Base-by-base conservation (phyloP, 92 coral and sea anemone species). In the Bergia sp. region DNA sequence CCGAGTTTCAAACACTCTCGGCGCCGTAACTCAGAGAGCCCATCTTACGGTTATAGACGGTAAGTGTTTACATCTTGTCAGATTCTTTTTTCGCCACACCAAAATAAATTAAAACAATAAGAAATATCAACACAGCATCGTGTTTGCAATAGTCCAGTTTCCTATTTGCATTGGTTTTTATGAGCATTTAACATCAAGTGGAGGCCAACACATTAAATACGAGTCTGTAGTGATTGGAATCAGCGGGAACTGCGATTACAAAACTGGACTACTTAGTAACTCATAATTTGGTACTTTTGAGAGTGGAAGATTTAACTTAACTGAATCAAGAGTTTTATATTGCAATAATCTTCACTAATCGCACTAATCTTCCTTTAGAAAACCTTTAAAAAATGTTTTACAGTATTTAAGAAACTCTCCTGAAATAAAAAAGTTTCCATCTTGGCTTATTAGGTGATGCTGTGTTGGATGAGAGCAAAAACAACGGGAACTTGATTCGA, bases 1-100 rank as follows among this genome's bases (percentile, higher is more conserved):
- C 81, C 91, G 89, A 58, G 98, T 93, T 9, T 40, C 98, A 3
- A 95, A 95, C 88, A 73, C 93, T 6, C 88, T 91, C 21, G 98
- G 98, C 3, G 86, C 88, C 10, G 93, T 80, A 2, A 89, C 90
- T 1, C 92, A 83, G 77, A 69, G 89, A 4, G 92, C 94, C 1
- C 39, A 86, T 36, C 91, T 95, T 39, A 78, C 86, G 12, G 94
- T 95, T 23, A 45, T 86, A 42, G 79, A 88, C 65, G 98, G 98
- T 95, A 93, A 36, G 79, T 45, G 55, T 57, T 58, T 16, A 45
- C 49, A 45, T 45, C 49, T 45, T 45, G 4, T 45, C 49, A 47
- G 1, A 12, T 7, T 7, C 58, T 12, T 53, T 12, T 53, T 53
- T 53, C 18, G 58, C 16, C 58, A 53, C 58, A 53, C 58, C 16